phyloP scores from a whole-genome alignment of 2,797 vertebrate genomes.

The Champsocephalus esox region DNA sequence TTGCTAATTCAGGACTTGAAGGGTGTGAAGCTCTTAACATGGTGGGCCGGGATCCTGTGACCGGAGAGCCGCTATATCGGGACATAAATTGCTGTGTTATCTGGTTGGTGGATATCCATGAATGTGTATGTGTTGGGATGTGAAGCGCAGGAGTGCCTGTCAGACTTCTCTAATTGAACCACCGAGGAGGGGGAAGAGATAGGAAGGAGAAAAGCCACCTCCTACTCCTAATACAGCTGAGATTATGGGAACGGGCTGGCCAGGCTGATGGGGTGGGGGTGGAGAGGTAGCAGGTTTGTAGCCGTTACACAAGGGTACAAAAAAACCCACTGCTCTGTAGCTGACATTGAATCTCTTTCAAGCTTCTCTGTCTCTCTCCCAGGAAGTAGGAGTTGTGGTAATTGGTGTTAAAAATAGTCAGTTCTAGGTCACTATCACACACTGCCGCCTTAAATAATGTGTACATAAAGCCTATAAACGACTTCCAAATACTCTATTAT shows the following conservation, averaged over 20 bases:
- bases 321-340: conserved; percentile 23
- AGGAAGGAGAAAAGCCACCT: conserved; percentile 35
- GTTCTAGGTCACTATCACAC: conserved; percentile 65
- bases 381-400: conserved; percentile 13
- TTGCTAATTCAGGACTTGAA: conserved; percentile 67
- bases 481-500: conserved; percentile 32
- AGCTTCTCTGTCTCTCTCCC: conserved; percentile 19
- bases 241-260: conserved; percentile 16
- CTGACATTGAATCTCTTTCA: conserved; percentile 34
- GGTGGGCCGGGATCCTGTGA: conserved; percentile 21
- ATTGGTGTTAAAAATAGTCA: conserved; percentile 65
- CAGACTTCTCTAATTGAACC: conserved; percentile 56
- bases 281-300: conserved; percentile 12
- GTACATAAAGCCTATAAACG: conserved; percentile 47
- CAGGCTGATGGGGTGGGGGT: neutral
- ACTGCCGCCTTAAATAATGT: conserved; percentile 56
- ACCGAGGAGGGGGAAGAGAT: conserved; percentile 26
- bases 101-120: conserved; percentile 24
- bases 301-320: conserved; percentile 1
- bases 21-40: conserved; percentile 46
- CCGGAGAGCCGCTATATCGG: conserved; percentile 42
- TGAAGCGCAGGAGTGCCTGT: conserved; percentile 30
- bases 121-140: conserved; percentile 21
- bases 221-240: conserved; percentile 41
- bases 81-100: conserved; percentile 53